A percentile compares a stretch with the other conserved stretches of the same genome.
Evolutionary conservation across 2,113 vertebrate genomes (phyloP).

Genomic region (Toxotes chatareus): DNA sequence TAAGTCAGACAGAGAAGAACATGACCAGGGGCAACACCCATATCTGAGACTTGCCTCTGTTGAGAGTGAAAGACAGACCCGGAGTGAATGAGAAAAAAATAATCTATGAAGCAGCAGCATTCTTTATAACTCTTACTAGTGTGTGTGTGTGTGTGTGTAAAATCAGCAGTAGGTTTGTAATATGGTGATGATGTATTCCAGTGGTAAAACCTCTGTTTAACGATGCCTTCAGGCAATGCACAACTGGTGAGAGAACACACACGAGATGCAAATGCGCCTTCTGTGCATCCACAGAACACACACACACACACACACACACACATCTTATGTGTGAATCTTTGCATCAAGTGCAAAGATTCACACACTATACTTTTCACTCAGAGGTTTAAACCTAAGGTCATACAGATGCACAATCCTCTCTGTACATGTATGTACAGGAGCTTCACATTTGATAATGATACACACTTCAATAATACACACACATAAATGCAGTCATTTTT

Average conservation of each 20-base stretch:
- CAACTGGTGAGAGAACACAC: background rate
- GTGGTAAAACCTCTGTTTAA: constrained; percentile 12
- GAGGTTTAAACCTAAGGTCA: constrained; percentile 8
- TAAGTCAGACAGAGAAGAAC: constrained; percentile 18
- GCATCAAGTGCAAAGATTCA: background rate
- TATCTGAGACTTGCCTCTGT: background rate
- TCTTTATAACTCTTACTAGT: background rate
- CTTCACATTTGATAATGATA: background rate
- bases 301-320: no score
- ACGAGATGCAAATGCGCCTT: background rate
- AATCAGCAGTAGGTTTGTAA: background rate
- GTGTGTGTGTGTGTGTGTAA: background rate
- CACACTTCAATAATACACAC: background rate
- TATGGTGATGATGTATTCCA: constrained; percentile 9
- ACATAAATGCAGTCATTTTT: background rate
- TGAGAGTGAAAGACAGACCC: background rate
- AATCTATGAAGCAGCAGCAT: background rate
- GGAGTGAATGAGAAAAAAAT: background rate
- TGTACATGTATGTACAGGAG: no score
- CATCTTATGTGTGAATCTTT: no score
- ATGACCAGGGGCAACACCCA: background rate
- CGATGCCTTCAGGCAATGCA: constrained; percentile 25
- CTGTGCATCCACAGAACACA: background rate
- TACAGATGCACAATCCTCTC: background rate
- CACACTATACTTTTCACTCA: background rate